Base-by-base conservation (phyloP, 1,140 invertebrate genomes). In the Drosophila orena region DNA sequence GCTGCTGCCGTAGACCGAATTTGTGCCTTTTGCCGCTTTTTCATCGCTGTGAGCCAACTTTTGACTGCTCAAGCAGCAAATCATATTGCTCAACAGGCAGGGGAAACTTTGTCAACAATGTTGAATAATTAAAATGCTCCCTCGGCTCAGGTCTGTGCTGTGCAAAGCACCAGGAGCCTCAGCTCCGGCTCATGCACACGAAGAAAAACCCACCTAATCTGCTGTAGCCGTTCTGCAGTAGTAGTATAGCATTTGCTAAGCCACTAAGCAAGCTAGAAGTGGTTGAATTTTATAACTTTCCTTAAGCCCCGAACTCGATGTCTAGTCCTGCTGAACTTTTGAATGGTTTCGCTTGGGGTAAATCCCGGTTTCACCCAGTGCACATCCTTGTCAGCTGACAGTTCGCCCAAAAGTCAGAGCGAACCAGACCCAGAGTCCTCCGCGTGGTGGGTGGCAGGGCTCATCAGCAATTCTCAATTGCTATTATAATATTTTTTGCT, bases 91-190 rank as follows among this genome's bases (percentile, higher is more conserved):
- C 53, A 47, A 34, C 49, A 59, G 68, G 53, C 75, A 79, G 81
- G 70, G 74, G 74, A 91, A 91, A 80, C 78, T 90, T 90, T 90
- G 88, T 91, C 88, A 90, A 90, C 88, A 90, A 83, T 91, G 83
- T 84, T 90, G 88, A 90, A 90, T 90, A 91, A 90, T 90, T 91
- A 90, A 90, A 90, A 91, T 84, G 88, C 88, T 91, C 88, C 88
- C 88, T 80, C 58, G 88, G 79, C 79, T 68, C 54, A 61, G 77
- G 71, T 83, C 79, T 88, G 61, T 64, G 59, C 79, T 88, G 61
- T 64, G 59, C 77, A 58, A 71, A 72, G 78, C 74, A 50, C 68
- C 59, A 49, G 62, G 52, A 62, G 66, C 59, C 53, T 35, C 54
- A 40, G 65, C 37, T 46, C 40, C 38, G 22, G 43, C 10, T 15